A percentile compares a stretch with the other conserved stretches of the same genome.
Evolutionary conservation across 2,888 invertebrate genomes (phyloP).

Genomic region (Syrista parreyssii): DNA sequence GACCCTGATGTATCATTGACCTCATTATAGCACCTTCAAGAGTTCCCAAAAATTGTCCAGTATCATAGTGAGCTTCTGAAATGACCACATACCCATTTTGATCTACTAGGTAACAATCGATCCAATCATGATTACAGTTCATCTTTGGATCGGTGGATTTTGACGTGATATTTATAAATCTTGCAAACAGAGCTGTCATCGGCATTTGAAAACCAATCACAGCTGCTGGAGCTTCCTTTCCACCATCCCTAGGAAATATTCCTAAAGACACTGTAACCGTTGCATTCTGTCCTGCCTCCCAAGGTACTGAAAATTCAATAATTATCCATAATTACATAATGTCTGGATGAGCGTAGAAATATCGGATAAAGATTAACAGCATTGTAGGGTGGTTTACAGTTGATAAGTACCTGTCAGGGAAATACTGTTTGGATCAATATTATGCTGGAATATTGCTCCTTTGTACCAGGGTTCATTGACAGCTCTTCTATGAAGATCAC

Average conservation of each 20-base stretch:
- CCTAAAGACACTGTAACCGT: constrained; percentile 86
- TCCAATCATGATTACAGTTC: constrained; percentile 47
- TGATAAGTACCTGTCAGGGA: constrained; percentile 51
- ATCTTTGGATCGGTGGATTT: constrained; percentile 65
- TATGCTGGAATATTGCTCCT: constrained; percentile 87
- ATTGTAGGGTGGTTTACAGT: neutral
- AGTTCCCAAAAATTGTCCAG: constrained; percentile 89
- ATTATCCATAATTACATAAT: neutral
- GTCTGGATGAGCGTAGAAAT: neutral
- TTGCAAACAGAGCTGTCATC: constrained; percentile 75
- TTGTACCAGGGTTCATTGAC: constrained; percentile 94
- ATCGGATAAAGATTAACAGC: neutral
- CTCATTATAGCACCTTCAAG: constrained; percentile 82
- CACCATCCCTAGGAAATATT: constrained; percentile 82
- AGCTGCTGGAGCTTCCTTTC: constrained; percentile 84
- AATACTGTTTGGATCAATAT: constrained; percentile 74
- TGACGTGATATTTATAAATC: constrained; percentile 78
- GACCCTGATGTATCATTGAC: constrained; percentile 76
- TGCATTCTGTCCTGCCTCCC: constrained; percentile 67
- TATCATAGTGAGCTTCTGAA: constrained; percentile 74
- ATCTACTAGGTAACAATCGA: constrained; percentile 89
- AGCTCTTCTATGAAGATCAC: constrained; percentile 79
- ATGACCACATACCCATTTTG: constrained; percentile 90
- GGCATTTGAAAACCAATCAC: constrained; percentile 90
- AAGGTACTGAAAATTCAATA: constrained; percentile 41